A percentile compares a stretch with the other conserved stretches of the same genome.
Conservation (phyloP, 2,888 invertebrate species). For the Theretra japonica region DNA sequence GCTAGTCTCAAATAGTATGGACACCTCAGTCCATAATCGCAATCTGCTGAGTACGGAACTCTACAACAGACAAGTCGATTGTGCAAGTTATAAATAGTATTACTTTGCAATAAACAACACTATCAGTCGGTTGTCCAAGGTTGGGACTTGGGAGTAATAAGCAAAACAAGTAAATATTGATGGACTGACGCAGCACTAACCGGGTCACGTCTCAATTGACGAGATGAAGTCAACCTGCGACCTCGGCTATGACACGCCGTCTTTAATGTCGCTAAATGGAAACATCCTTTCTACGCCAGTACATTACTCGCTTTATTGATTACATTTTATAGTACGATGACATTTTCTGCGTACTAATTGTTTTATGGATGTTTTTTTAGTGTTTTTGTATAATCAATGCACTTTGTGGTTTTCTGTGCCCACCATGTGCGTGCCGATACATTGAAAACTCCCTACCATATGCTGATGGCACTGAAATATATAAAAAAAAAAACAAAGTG, state of each 20-base stretch:
- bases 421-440: too few relatives aligned
- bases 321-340: background rate
- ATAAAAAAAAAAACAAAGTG: too few relatives aligned
- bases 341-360: background rate
- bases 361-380: background rate
- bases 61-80: too few relatives aligned
- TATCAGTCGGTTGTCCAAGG: background rate
- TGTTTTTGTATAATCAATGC: too few relatives aligned
- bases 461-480: too few relatives aligned
- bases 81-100: too few relatives aligned
- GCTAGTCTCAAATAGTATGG: too few relatives aligned
- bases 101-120: background rate
- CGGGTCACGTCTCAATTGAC: slow-evolving; percentile 39
- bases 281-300: slow-evolving; percentile 38
- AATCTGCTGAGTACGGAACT: too few relatives aligned
- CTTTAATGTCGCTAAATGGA: slow-evolving; percentile 38
- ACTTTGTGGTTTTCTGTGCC: too few relatives aligned
- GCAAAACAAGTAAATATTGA: slow-evolving; percentile 1
- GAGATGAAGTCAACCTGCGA: slow-evolving; percentile 37
- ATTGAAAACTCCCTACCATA: too few relatives aligned
- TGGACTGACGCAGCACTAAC: slow-evolving; percentile 11
- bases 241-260: slow-evolving; percentile 36
- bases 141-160: background rate
- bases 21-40: too few relatives aligned
- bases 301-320: slow-evolving; percentile 8